These are phyloP conservation scores for Chiroxiphia lanceolata DNA, from an alignment of 2,797 vertebrate genomes.

Conservation along the genomic window DNA sequence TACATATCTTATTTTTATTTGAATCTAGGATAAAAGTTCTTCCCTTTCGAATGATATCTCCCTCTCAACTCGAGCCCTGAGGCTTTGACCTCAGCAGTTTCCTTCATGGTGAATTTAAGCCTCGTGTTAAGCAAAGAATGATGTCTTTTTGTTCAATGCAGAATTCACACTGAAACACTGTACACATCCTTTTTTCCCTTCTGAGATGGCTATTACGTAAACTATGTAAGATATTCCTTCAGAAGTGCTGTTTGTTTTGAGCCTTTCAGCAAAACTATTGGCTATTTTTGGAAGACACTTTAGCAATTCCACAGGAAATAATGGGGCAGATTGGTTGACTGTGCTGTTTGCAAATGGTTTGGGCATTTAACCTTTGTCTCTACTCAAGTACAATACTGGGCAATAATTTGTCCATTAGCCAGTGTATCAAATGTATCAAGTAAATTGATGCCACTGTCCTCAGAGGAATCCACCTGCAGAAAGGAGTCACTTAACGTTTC, in stretches of 20 bases:
- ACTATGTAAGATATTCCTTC: slow-evolving; percentile 47
- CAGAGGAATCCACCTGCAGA: background rate
- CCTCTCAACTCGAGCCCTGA: background rate
- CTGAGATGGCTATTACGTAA: slow-evolving; percentile 41
- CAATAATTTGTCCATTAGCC: background rate
- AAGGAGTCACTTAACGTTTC: background rate
- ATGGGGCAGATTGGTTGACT: background rate
- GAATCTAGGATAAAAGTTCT: background rate
- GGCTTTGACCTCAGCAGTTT: slow-evolving; percentile 25
- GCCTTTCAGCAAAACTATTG: slow-evolving; percentile 12
- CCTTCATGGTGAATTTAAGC: slow-evolving; percentile 52
- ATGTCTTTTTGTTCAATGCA: slow-evolving; percentile 29
- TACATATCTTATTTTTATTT: background rate
- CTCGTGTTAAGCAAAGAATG: slow-evolving; percentile 54
- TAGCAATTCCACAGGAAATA: background rate
- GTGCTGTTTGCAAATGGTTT: background rate
- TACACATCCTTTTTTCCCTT: slow-evolving; percentile 6
- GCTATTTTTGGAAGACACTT: slow-evolving; percentile 26
- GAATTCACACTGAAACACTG: slow-evolving; percentile 15
- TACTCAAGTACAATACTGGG: background rate
- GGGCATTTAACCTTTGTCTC: background rate
- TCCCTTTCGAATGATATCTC: background rate
- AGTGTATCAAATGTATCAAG: background rate
- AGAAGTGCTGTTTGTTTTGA: slow-evolving; percentile 40
- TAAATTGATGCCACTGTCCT: background rate